Evolutionary conservation across 2,888 invertebrate species (phyloP).

Genomic region (Leptopilina syphax): DNA sequence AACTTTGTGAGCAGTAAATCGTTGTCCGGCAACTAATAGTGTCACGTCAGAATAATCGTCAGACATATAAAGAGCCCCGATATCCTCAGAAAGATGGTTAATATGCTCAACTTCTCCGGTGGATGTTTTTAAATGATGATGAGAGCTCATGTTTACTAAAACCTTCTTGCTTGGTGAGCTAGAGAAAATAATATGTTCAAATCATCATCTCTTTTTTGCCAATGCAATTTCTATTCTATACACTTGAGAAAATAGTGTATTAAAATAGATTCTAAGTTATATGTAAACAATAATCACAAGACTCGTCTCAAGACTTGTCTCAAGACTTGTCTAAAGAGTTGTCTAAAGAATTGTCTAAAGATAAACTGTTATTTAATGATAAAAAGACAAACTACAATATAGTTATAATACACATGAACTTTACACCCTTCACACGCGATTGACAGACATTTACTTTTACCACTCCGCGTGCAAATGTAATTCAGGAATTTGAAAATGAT

Average conservation of each 20-base stretch:
- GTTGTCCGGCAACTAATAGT: slow-evolving; percentile 88
- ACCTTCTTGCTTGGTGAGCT: slow-evolving; percentile 4
- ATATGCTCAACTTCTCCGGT: slow-evolving; percentile 83
- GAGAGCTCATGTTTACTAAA: slow-evolving; percentile 69
- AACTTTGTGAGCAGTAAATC: slow-evolving; percentile 86
- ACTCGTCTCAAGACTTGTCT: not conserved
- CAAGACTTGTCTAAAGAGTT: too few relatives aligned
- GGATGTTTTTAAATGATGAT: slow-evolving; percentile 68
- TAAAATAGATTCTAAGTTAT: not conserved
- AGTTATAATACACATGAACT: not conserved
- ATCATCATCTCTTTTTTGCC: too few relatives aligned
- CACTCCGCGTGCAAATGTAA: not conserved
- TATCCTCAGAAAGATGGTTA: slow-evolving; percentile 88
- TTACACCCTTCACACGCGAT: not conserved
- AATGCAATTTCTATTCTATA: not conserved
- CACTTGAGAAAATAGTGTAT: not conserved
- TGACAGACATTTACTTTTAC: not conserved
- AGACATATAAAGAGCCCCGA: slow-evolving; percentile 90
- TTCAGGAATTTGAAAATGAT: not conserved
- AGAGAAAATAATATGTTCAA: not conserved
- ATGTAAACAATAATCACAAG: not conserved
- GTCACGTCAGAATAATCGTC: slow-evolving; percentile 95
- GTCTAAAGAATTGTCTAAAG: not conserved
- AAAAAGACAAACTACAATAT: not conserved
- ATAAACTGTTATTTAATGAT: not conserved